These are phyloP conservation scores for Myotis yumanensis DNA, from an alignment of 2,113 vertebrate genomes.

Conservation along the genomic window DNA sequence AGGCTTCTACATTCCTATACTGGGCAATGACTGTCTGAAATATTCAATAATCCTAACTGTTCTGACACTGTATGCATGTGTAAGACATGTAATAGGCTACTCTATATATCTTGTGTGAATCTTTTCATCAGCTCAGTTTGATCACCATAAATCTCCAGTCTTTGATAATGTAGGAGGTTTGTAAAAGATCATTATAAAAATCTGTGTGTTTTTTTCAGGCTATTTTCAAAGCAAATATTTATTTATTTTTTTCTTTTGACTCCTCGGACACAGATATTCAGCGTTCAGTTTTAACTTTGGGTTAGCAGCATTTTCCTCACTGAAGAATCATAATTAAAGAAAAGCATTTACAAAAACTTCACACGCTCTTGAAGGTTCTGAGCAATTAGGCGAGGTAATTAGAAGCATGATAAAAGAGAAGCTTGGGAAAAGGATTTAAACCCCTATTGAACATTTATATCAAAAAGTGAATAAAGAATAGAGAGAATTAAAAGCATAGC, in stretches of 20 bases:
- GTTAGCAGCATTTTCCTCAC: slow-evolving; percentile 67
- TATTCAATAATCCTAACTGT: neutral
- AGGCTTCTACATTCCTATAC: neutral
- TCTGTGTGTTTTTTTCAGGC: neutral
- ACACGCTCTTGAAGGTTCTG: slow-evolving; percentile 70
- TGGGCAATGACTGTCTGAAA: neutral
- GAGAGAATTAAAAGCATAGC: slow-evolving; percentile 78
- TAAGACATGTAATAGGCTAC: neutral
- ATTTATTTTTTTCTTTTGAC: neutral
- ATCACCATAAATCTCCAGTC: neutral
- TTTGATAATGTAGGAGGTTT: neutral
- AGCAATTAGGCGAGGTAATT: slow-evolving; percentile 85
- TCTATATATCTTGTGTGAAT: neutral
- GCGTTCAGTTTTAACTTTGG: slow-evolving; percentile 10
- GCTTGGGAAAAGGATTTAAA: slow-evolving; percentile 81
- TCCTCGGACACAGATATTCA: neutral
- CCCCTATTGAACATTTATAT: slow-evolving; percentile 80
- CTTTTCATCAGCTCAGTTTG: neutral
- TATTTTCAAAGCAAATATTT: neutral
- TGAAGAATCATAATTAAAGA: slow-evolving; percentile 82
- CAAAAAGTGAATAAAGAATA: slow-evolving; percentile 80
- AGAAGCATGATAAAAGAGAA: slow-evolving; percentile 82
- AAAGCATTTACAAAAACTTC: slow-evolving; percentile 79
- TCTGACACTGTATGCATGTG: neutral
- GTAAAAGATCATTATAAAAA: neutral